phyloP scores from a whole-genome alignment of 2,888 invertebrate species.

The Tryphoninae sp. region DNA sequence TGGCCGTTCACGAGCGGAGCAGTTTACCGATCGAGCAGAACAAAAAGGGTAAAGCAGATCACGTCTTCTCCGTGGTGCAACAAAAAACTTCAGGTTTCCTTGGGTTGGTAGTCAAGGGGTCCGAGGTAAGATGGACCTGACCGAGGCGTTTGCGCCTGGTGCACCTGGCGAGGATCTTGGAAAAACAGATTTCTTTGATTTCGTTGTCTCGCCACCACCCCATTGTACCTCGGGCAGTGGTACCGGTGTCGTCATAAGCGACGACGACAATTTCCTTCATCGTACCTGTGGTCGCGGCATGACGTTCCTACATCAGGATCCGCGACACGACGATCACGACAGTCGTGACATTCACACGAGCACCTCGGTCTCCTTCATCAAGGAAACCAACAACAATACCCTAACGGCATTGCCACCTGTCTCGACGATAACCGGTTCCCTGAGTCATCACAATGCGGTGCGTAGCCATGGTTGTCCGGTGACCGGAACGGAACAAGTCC shows the following conservation, averaged over 20 bases:
- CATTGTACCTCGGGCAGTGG: conserved; percentile 81
- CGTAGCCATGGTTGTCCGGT: conserved; percentile 71
- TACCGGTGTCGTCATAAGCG: conserved; percentile 84
- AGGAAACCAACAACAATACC: conserved; percentile 85
- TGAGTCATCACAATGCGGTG: conserved; percentile 75
- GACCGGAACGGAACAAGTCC: conserved; percentile 82
- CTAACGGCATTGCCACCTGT: conserved; percentile 80
- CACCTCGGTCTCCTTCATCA: conserved; percentile 78
- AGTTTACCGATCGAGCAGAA: background rate
- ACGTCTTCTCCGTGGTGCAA: background rate
- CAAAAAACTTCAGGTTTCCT: background rate
- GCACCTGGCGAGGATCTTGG: conserved; percentile 86
- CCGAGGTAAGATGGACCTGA: conserved; percentile 87
- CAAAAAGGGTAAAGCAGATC: background rate
- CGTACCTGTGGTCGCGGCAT: conserved; percentile 75
- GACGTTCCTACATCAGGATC: conserved; percentile 72
- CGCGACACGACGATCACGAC: conserved; percentile 73
- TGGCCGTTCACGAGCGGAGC: background rate
- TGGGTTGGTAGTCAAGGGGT: background rate
- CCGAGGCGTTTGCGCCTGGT: conserved; percentile 87
- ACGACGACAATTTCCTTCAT: conserved; percentile 84
- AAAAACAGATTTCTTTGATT: conserved; percentile 94
- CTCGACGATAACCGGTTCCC: conserved; percentile 78
- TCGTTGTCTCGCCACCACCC: conserved; percentile 88
- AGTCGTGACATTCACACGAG: conserved; percentile 71